Conservation (phyloP, 1,140 invertebrate species). For the Zelostemma sp. region DNA sequence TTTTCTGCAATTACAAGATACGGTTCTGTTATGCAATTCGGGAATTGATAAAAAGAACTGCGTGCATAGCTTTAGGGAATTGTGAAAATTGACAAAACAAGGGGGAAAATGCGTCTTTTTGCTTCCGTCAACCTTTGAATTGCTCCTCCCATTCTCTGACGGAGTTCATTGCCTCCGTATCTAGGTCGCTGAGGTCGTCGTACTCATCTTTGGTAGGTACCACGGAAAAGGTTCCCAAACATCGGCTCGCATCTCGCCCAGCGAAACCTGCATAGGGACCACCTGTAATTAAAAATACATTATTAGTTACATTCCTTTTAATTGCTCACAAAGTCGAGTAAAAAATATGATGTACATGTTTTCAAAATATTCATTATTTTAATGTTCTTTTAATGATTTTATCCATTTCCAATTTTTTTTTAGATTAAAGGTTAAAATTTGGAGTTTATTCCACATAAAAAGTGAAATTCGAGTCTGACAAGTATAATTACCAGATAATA, state of each 20-base stretch:
- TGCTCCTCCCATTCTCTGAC: constrained; percentile 97
- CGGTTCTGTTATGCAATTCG: background rate
- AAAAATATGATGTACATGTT: no score
- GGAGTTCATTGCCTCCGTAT: constrained; percentile 86
- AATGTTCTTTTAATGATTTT: no score
- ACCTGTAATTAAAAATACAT: constrained; percentile 71
- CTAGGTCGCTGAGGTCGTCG: constrained; percentile 96
- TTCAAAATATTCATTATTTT: no score
- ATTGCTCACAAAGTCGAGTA: no score
- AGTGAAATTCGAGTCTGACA: no score
- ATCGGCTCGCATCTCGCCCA: constrained; percentile 95
- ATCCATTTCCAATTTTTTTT: no score
- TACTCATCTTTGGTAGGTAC: constrained; percentile 86
- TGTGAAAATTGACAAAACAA: no score
- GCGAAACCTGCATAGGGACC: constrained; percentile 95
- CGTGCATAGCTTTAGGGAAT: constrained; percentile 5
- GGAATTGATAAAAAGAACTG: background rate
- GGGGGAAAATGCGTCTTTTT: no score
- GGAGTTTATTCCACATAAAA: no score
- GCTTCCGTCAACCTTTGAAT: constrained; percentile 87
- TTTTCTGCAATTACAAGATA: constrained; percentile 80
- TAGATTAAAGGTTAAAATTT: no score
- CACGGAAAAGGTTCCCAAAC: constrained; percentile 94
- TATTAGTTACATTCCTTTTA: no score
- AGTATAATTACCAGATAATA: no score